Conservation (phyloP, 2,888 invertebrate species). For the Hyles lineata region DNA sequence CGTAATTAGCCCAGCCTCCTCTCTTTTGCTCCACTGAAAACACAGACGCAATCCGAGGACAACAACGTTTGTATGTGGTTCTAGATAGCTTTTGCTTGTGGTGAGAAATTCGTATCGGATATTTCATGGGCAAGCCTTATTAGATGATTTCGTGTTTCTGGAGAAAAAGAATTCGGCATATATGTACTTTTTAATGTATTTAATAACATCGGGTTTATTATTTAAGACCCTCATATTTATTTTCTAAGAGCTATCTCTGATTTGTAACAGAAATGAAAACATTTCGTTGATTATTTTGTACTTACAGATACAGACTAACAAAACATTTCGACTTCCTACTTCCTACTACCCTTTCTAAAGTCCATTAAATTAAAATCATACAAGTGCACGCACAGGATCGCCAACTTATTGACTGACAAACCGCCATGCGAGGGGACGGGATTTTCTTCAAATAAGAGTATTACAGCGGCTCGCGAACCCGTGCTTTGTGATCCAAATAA, state of each 20-base stretch:
- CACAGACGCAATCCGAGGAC: constrained; percentile 65
- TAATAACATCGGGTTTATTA: too few species aligned
- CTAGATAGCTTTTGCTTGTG: constrained; percentile 39
- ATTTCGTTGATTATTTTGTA: too few species aligned
- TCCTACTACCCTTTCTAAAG: too few species aligned
- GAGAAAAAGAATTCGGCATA: not conserved
- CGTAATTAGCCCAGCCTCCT: constrained; percentile 60
- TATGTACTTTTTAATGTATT: too few species aligned
- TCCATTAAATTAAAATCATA: not conserved
- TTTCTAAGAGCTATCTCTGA: too few species aligned
- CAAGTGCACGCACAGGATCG: constrained; percentile 5
- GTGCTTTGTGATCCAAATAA: constrained; percentile 73
- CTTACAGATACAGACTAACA: too few species aligned
- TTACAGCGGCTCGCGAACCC: constrained; percentile 63
- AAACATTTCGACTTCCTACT: too few species aligned
- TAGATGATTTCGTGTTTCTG: too few species aligned
- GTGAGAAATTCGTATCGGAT: too few species aligned
- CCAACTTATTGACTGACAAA: constrained; percentile 49
- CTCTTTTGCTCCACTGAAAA: constrained; percentile 50
- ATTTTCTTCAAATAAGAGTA: constrained; percentile 80
- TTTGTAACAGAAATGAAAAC: too few species aligned
- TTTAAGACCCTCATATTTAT: too few species aligned
- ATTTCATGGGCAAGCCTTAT: too few species aligned
- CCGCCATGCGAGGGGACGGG: constrained; percentile 58
- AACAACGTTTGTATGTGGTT: constrained; percentile 56